Evolutionary conservation across 2,888 invertebrate species (phyloP), one percentile per base, ranked within the genome.

Genomic region (Atrina japonica): DNA sequence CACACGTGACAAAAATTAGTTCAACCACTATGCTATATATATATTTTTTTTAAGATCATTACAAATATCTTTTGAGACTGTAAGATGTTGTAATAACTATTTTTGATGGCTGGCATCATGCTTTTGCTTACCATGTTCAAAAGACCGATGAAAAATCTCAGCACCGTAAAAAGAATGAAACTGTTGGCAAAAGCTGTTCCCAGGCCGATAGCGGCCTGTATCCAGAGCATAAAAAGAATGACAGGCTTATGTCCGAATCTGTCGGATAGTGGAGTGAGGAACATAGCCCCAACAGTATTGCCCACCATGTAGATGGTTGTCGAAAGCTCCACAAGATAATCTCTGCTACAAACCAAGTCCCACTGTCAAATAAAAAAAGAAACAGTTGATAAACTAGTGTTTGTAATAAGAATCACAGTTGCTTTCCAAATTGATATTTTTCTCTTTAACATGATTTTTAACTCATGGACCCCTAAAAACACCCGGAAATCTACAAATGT

Each of bases 221-320:
- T 30, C 64, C 77, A 59, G n/a, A 87, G 80, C 52, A 79, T 77
- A 1, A 61, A 45, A 18, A 83, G 66, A 18, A 87, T 75, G 27
- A 85, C 69, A 43, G 66, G 47, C 56, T 83, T 82, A n/a, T 86
- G 78, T 0, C 87, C 87, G 73, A 81, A 85, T 61, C 67, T 81
- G 73, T 87, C 87, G 0, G 86, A 79, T 14, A 86, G 49, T 5
- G 85, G 83, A 6, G 84, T 80, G 23, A 87, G 73, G 25, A 83
- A 35, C 14, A 85, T 47, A 6, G 86, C 85, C 6, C 86, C 86
- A 18, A 75, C 18, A n/a, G 81, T 77, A 35, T 80, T 80, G 3
- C 87, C 87, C 6, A 83, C 68, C 86, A 87, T 85, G 73, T 84
- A 86, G 50, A 87, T 72, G 1, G 86, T 84, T n/a, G 85, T 82